phyloP scores from a whole-genome alignment of 2,113 vertebrate genomes.

The Nesoenas mayeri region DNA sequence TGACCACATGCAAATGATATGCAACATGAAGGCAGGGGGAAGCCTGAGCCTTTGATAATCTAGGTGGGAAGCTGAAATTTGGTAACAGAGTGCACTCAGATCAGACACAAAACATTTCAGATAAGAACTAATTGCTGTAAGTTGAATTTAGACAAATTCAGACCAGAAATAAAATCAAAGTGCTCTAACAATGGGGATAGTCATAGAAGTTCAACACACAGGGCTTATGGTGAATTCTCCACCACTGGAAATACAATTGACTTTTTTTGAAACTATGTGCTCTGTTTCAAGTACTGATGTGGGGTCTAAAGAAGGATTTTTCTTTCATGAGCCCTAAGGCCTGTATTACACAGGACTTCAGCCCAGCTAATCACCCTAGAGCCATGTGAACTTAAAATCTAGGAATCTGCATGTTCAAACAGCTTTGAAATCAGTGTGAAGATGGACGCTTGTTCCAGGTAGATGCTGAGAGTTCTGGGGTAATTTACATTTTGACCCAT shows the following conservation, averaged over 20 bases:
- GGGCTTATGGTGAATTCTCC: background rate
- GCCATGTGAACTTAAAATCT: background rate
- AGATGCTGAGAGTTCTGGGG: background rate
- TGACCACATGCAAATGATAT: background rate
- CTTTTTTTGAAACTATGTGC: background rate
- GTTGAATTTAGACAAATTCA: background rate
- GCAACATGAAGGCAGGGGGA: background rate
- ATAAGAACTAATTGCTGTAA: background rate
- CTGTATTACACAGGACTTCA: background rate
- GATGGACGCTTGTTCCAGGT: background rate
- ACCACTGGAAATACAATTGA: background rate
- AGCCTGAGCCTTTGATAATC: background rate
- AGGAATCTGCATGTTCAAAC: background rate
- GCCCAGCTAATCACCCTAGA: background rate
- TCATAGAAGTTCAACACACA: background rate
- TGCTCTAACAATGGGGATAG: background rate
- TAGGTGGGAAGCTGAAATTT: background rate
- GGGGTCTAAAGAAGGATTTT: background rate
- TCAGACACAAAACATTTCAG: background rate
- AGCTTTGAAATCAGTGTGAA: background rate
- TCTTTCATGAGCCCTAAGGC: background rate
- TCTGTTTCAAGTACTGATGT: background rate
- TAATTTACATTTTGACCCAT: constrained; percentile 48
- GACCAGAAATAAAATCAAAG: background rate
- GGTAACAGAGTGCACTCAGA: background rate